Evolutionary conservation across 1,140 invertebrate species (phyloP).

Genomic region (Solenopsis invicta): DNA sequence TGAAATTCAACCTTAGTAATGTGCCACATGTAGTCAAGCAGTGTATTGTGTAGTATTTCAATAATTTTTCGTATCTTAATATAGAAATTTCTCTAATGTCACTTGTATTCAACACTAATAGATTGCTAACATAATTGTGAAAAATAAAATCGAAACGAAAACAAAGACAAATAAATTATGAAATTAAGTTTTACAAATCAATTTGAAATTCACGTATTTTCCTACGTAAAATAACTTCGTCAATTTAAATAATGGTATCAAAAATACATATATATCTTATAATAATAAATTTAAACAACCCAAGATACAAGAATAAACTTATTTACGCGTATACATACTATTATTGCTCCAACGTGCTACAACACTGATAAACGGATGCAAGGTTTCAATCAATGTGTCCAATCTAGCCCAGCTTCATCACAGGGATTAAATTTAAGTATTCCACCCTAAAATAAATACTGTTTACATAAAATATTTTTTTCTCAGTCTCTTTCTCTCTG

Average conservation of each 20-base stretch:
- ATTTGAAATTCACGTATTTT: constrained; percentile 57
- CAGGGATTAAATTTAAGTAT: constrained; percentile 77
- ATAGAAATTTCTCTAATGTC: constrained; percentile 12
- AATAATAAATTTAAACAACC: constrained; percentile 62
- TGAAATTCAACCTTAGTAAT: constrained; percentile 64
- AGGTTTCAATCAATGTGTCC: constrained; percentile 73
- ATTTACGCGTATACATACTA: constrained; percentile 73
- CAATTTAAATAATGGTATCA: constrained; percentile 70
- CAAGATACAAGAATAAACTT: constrained; percentile 67
- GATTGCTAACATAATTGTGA: neutral
- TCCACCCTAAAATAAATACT: constrained; percentile 76
- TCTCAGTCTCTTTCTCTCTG: neutral
- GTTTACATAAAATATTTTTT: constrained; percentile 32
- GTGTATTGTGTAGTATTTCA: constrained; percentile 54
- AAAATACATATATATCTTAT: constrained; percentile 62
- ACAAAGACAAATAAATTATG: constrained; percentile 18
- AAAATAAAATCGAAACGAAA: constrained; percentile 26
- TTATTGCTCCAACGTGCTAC: constrained; percentile 76
- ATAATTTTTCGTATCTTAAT: constrained; percentile 22
- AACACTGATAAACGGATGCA: constrained; percentile 72
- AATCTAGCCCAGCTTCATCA: constrained; percentile 71
- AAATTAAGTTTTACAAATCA: constrained; percentile 55
- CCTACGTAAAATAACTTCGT: constrained; percentile 59
- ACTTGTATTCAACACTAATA: constrained; percentile 14
- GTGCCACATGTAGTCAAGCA: constrained; percentile 64